phyloP scores from a whole-genome alignment of 1,140 invertebrate species.

The Galleria mellonella region DNA sequence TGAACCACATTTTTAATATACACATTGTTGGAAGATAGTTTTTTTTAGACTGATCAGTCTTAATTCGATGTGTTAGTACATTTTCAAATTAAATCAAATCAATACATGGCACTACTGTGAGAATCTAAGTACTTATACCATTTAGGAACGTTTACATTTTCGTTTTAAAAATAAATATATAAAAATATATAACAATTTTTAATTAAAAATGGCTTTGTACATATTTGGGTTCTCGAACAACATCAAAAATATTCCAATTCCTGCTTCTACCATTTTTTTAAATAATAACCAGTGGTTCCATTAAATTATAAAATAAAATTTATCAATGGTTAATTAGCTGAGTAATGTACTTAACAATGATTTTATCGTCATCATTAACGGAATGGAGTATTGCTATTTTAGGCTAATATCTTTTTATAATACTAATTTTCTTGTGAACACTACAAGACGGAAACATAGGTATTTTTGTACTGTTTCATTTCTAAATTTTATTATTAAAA shows the following conservation, averaged over 20 bases:
- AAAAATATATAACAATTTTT: slow-evolving; percentile 43
- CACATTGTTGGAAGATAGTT: not conserved
- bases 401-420: too few species aligned
- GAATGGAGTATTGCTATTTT: too few species aligned
- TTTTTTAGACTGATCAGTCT: slow-evolving; percentile 48
- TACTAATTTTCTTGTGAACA: too few species aligned
- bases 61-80: slow-evolving; percentile 49
- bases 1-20: too few species aligned
- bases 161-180: slow-evolving; percentile 48
- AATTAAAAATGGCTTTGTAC: slow-evolving; percentile 38
- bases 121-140: slow-evolving; percentile 48
- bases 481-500: not conserved
- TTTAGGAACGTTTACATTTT: slow-evolving; percentile 55
- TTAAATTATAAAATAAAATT: not conserved
- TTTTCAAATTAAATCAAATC: slow-evolving; percentile 21
- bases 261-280: too few species aligned
- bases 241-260: not conserved
- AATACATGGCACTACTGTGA: slow-evolving; percentile 55
- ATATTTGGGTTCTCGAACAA: slow-evolving; percentile 5
- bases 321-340: not conserved
- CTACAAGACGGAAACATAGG: too few species aligned
- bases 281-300: too few species aligned
- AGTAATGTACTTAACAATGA: too few species aligned
- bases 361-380: too few species aligned
- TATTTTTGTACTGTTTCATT: too few species aligned